Conservation (phyloP, 2,888 invertebrate genomes). For the Chrysolina oricalcia region DNA sequence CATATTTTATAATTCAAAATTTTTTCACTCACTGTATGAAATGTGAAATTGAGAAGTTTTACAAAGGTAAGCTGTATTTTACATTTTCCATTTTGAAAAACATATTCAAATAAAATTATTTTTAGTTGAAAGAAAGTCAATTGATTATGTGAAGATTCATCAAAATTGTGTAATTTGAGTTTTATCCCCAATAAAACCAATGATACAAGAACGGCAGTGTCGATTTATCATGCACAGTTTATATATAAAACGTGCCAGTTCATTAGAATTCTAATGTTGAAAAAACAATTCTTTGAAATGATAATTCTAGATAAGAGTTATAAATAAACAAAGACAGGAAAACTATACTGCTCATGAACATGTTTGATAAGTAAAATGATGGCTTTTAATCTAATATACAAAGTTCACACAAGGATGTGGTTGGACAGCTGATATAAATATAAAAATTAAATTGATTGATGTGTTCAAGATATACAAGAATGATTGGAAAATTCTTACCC, state of each 20-base stretch:
- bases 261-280: not conserved
- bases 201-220: too few relatives aligned
- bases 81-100: too few relatives aligned
- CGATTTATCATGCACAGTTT: too few relatives aligned
- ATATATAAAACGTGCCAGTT: not conserved
- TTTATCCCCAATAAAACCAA: too few relatives aligned
- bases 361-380: not conserved
- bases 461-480: not conserved
- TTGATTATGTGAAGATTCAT: too few relatives aligned
- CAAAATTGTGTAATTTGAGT: too few relatives aligned
- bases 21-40: too few relatives aligned
- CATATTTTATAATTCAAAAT: too few relatives aligned
- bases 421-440: not conserved
- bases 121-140: too few relatives aligned
- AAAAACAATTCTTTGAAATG: not conserved
- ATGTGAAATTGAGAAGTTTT: too few relatives aligned
- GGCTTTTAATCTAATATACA: not conserved
- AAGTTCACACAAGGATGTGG: not conserved
- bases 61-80: too few relatives aligned
- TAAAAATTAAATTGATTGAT: not conserved
- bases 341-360: not conserved
- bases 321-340: not conserved
- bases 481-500: slow-evolving; percentile 1
- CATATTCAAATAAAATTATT: too few relatives aligned
- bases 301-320: not conserved